phyloP scores from a whole-genome alignment of 2,797 vertebrate species.

The Rhinatrema bivittatum region DNA sequence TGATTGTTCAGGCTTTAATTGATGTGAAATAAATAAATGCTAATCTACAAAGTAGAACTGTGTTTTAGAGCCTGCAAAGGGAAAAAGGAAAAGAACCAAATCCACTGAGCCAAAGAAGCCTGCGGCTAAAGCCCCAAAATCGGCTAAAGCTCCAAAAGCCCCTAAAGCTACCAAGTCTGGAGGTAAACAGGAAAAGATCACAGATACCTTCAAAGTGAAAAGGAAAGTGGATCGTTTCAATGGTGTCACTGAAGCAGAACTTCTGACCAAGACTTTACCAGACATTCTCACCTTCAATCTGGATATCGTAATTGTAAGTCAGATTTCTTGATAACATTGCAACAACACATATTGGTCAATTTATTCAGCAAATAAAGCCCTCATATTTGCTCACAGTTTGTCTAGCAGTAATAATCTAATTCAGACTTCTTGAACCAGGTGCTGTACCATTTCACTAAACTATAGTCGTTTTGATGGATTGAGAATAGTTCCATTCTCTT shows the following conservation, averaged over 20 bases:
- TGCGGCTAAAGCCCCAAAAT: conserved; percentile 47
- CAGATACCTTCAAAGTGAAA: conserved; percentile 91
- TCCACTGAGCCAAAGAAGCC: conserved; percentile 62
- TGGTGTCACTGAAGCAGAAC: conserved; percentile 90
- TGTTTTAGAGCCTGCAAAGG: conserved; percentile 65
- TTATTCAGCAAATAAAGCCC: neutral
- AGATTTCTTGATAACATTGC: neutral
- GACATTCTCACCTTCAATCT: conserved; percentile 91
- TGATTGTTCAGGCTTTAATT: no score
- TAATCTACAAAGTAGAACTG: no score
- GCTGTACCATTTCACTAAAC: neutral
- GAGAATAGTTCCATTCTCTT: no score
- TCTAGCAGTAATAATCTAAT: no score
- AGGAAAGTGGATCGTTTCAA: conserved; percentile 95
- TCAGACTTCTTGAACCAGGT: neutral
- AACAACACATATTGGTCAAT: no score
- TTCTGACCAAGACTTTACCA: conserved; percentile 90
- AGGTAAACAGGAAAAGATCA: conserved; percentile 94
- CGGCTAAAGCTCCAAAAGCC: conserved; percentile 54
- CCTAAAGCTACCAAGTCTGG: conserved; percentile 53
- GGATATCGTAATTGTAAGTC: conserved; percentile 95
- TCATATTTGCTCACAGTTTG: no score
- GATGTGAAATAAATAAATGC: no score
- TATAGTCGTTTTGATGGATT: no score
- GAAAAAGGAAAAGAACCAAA: conserved; percentile 68